Percentiles rank a stretch among this genome's conserved stretches.
phyloP scores from a whole-genome alignment of 1,140 invertebrate species.

The Musca vetustissima region DNA sequence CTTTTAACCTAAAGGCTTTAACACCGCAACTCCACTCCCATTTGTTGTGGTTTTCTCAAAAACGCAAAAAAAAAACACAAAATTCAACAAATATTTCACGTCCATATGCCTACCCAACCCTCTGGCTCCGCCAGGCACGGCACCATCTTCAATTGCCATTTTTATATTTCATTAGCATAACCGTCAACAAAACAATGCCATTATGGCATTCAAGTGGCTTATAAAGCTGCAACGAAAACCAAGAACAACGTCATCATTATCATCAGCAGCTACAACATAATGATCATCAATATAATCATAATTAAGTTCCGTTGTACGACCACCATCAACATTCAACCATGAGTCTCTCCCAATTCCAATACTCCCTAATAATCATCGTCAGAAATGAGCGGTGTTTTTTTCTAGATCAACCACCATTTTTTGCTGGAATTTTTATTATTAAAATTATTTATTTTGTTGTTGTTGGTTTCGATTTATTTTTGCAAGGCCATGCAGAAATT shows the following conservation, averaged over 20 bases:
- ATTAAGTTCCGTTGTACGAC: too few species aligned
- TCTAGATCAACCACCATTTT: conserved; percentile 14
- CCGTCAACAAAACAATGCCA: conserved; percentile 15
- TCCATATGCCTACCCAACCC: too few species aligned
- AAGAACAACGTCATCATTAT: not conserved
- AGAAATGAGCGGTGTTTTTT: not conserved
- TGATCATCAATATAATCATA: too few species aligned
- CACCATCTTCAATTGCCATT: conserved; percentile 9
- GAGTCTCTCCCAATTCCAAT: not conserved
- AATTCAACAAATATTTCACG: too few species aligned
- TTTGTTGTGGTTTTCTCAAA: too few species aligned
- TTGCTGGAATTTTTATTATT: not conserved
- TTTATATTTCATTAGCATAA: conserved; percentile 10
- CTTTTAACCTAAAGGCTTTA: too few species aligned
- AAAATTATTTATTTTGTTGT: too few species aligned
- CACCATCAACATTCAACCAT: not conserved
- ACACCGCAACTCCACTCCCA: too few species aligned
- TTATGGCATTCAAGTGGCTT: conserved; percentile 18
- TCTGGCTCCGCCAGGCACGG: too few species aligned
- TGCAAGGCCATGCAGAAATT: not conserved
- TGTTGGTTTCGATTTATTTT: too few species aligned
- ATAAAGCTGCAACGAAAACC: not conserved
- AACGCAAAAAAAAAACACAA: too few species aligned
- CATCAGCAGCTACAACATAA: not conserved
- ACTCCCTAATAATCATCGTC: too few species aligned